phyloP scores from a whole-genome alignment of 1,140 invertebrate species.

The Drosophila bifasciata region DNA sequence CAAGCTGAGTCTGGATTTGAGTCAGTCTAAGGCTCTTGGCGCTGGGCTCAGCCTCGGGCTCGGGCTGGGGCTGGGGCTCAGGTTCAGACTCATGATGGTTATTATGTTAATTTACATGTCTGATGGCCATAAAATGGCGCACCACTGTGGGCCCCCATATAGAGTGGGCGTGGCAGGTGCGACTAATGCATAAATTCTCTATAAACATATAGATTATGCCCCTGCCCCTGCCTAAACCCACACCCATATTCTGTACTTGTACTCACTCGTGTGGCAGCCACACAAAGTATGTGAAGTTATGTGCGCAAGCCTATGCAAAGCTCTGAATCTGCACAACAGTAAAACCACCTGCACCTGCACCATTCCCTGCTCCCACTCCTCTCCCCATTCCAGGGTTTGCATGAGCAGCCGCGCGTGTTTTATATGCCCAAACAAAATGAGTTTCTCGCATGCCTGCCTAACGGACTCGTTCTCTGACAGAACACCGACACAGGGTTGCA shows the following conservation, averaged over 20 bases:
- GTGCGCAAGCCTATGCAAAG: slow-evolving; percentile 48
- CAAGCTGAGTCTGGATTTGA: slow-evolving; percentile 32
- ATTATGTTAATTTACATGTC: slow-evolving; percentile 77
- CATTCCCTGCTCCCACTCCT: slow-evolving; percentile 17
- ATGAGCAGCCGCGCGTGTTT: slow-evolving; percentile 75
- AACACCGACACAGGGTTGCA: slow-evolving; percentile 2
- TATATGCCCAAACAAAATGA: slow-evolving; percentile 73
- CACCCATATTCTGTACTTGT: background rate
- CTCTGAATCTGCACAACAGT: slow-evolving; percentile 27
- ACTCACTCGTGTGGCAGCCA: background rate
- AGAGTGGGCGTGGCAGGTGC: slow-evolving; percentile 48
- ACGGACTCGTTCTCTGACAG: slow-evolving; percentile 1
- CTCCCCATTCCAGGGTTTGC: slow-evolving; percentile 25
- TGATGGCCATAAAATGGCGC: slow-evolving; percentile 55
- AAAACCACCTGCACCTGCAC: background rate
- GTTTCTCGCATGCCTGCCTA: slow-evolving; percentile 73
- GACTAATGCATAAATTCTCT: slow-evolving; percentile 75
- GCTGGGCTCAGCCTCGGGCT: background rate
- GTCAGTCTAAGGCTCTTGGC: background rate
- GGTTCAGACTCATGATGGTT: slow-evolving; percentile 55
- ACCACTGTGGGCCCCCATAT: slow-evolving; percentile 4
- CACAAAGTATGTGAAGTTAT: slow-evolving; percentile 51
- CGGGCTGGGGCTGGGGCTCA: slow-evolving; percentile 39
- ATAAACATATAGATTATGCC: slow-evolving; percentile 37
- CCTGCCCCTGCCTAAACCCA: background rate